Base-by-base conservation (phyloP, 2,888 invertebrate genomes). In the Marasmarcha lunaedactyla region DNA sequence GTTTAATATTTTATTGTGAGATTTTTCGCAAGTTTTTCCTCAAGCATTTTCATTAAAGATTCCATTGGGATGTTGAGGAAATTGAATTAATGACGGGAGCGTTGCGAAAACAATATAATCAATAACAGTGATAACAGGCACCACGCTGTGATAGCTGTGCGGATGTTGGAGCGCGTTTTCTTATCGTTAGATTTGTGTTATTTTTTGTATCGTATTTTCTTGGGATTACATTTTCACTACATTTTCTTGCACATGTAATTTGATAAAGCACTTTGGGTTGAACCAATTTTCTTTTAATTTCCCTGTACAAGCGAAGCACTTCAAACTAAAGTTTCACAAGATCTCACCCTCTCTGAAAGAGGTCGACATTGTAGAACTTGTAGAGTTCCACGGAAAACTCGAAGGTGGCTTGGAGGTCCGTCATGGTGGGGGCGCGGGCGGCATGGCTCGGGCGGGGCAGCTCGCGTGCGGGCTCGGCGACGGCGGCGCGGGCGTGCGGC, bases 291-390 rank as follows among this genome's bases (percentile, higher is more conserved):
- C n/a, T n/a, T n/a, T n/a, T n/a, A n/a, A n/a, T n/a, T n/a, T n/a
- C n/a, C n/a, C n/a, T n/a, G n/a, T n/a, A n/a, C n/a, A 11, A 30
- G 3, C n/a, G n/a, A 30, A 30, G 10, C 9, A 30, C 9, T n/a
- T 2, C 3, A 30, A 11, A 4, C 6, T 2, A 30, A 30, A 30
- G 30, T n/a, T n/a, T 30, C 2, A 30, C 10, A 30, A 34, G 2
- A 34, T 34, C 14, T 90, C 77, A 97, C 96, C 97, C 97, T 86
- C 97, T 88, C 81, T 97, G 96, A 83, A 97, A 97, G 66, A 97
- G 89, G 85, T 97, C 97, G 77, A 97, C 95, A 90, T 97, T 97
- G 88, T 95, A 95, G 87, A 97, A 97, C 86, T 96, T 97, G 87
- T 93, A 93, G 61, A 97, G 89, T 85, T 97, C 96, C 60, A 97